Percentiles rank a stretch among this genome's conserved stretches.
Conservation (phyloP, 2,113 vertebrate species). For the Channa argus region DNA sequence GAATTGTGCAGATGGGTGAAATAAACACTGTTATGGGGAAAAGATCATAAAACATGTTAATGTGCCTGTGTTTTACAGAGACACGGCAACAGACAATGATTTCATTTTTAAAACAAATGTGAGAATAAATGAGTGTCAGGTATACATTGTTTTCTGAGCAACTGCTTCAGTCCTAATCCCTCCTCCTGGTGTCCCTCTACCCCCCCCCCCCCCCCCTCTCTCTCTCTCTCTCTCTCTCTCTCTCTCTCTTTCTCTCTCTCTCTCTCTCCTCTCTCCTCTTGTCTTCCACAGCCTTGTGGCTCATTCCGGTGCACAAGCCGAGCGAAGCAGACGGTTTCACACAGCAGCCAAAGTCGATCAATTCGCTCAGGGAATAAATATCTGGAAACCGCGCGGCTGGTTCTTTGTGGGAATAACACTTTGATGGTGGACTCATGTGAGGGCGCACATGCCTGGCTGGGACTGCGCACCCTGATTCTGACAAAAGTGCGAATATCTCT, state of each 20-base stretch:
- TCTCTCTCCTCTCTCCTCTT: constrained; percentile 51
- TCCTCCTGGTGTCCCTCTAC: constrained; percentile 51
- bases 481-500: constrained; percentile 40
- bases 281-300: constrained; percentile 58
- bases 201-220: constrained; percentile 39
- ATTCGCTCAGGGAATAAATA: constrained; percentile 83
- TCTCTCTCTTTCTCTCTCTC: constrained; percentile 44
- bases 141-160: constrained; percentile 65
- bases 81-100: neutral
- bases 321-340: constrained; percentile 69
- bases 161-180: constrained; percentile 73
- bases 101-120: constrained; percentile 35
- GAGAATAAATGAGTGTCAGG: constrained; percentile 55
- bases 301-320: constrained; percentile 81
- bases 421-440: constrained; percentile 45
- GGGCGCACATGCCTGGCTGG: constrained; percentile 43
- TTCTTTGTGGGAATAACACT: constrained; percentile 62
- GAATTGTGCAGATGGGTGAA: neutral
- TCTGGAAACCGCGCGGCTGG: constrained; percentile 44
- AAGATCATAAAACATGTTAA: neutral
- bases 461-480: constrained; percentile 64
- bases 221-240: constrained; percentile 50
- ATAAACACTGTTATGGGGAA: constrained; percentile 1
- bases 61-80: neutral
- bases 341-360: constrained; percentile 59